Conservation (phyloP, 2,113 vertebrate species). For the Osmerus eperlanus region DNA sequence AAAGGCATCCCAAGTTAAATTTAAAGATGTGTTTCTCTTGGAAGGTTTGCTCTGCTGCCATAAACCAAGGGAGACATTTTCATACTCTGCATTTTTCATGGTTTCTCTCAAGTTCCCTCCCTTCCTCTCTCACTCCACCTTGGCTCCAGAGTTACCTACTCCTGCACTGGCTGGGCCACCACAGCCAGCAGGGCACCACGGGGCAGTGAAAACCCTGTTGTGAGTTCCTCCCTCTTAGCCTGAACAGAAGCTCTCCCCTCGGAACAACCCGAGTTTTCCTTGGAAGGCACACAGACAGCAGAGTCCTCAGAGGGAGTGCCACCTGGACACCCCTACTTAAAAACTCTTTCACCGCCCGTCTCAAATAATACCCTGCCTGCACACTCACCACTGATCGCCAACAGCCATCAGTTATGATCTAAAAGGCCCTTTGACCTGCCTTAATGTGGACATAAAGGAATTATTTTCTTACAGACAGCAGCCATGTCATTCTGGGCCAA, state of each 20-base stretch:
- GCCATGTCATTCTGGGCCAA: constrained; percentile 53
- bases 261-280: constrained; percentile 56
- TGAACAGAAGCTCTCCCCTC: constrained; percentile 23
- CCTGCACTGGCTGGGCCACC: constrained; percentile 63
- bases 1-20: constrained; percentile 78
- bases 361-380: constrained; percentile 56
- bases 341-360: constrained; percentile 63
- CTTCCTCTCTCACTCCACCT: constrained; percentile 79
- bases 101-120: constrained; percentile 79
- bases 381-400: constrained; percentile 48
- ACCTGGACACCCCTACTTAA: constrained; percentile 62
- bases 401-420: constrained; percentile 60
- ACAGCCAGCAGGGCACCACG: constrained; percentile 64
- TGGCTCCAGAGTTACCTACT: constrained; percentile 74
- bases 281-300: constrained; percentile 55
- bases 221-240: constrained; percentile 17
- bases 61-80: constrained; percentile 85
- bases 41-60: constrained; percentile 67
- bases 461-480: constrained; percentile 64
- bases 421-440: constrained; percentile 57
- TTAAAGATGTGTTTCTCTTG: constrained; percentile 84
- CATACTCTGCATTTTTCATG: constrained; percentile 83
- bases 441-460: constrained; percentile 67
- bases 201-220: constrained; percentile 44
- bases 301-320: constrained; percentile 54